A percentile compares a stretch with the other conserved stretches of the same genome.
phyloP scores from a whole-genome alignment of 1,140 invertebrate species.

The Apis cerana region DNA sequence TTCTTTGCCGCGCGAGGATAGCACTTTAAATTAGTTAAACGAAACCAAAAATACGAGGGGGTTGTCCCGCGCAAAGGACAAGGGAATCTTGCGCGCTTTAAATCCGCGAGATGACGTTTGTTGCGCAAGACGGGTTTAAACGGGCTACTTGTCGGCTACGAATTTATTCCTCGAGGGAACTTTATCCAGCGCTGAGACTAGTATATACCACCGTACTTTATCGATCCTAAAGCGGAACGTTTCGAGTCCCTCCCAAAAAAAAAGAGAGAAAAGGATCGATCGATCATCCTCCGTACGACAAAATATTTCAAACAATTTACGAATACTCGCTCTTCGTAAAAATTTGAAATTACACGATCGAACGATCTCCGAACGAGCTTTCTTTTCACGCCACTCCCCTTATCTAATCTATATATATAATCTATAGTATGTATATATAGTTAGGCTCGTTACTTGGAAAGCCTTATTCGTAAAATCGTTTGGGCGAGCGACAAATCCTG shows the following conservation, averaged over 20 bases:
- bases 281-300: too few relatives aligned
- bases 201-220: too few relatives aligned
- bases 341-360: neutral
- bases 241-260: too few relatives aligned
- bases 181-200: too few relatives aligned
- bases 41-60: neutral
- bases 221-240: too few relatives aligned
- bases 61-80: neutral
- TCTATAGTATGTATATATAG: too few relatives aligned
- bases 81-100: neutral
- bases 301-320: neutral
- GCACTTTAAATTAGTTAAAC: slow-evolving; percentile 38
- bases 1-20: slow-evolving; percentile 32
- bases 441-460: too few relatives aligned
- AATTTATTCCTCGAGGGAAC: neutral
- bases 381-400: too few relatives aligned
- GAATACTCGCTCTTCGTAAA: neutral
- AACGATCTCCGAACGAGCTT: neutral
- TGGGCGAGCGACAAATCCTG: neutral
- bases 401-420: too few relatives aligned
- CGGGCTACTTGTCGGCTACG: too few relatives aligned
- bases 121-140: too few relatives aligned
- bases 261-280: neutral
- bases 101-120: neutral
- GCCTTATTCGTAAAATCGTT: too few relatives aligned